phyloP scores from a whole-genome alignment of 2,888 invertebrate genomes.

The Papilio protenor region DNA sequence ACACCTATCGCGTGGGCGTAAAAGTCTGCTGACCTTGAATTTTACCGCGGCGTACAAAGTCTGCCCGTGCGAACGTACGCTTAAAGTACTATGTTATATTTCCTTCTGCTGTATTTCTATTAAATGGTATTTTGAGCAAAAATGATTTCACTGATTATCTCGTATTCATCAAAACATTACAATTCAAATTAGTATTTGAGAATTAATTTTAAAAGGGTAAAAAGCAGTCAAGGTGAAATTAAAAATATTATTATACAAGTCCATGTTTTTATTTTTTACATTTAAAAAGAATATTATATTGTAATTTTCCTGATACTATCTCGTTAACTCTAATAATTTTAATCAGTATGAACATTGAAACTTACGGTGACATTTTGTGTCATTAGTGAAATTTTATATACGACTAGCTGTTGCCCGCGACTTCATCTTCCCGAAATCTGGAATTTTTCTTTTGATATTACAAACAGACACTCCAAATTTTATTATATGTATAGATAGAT shows the following conservation, averaged over 20 bases:
- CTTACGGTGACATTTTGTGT: neutral
- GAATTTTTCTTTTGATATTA: too few species aligned
- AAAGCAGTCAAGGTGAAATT: neutral
- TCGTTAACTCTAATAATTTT: neutral
- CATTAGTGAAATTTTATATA: too few species aligned
- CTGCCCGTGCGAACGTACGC: too few species aligned
- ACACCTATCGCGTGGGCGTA: too few species aligned
- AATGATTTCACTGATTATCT: neutral
- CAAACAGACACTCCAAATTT: too few species aligned
- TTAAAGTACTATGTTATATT: too few species aligned
- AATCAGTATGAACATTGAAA: neutral
- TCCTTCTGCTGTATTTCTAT: neutral
- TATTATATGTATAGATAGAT: too few species aligned
- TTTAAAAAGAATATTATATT: neutral
- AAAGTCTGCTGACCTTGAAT: too few species aligned
- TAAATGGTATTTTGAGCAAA: neutral
- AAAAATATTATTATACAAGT: neutral
- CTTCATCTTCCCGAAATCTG: too few species aligned
- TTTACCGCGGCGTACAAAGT: too few species aligned
- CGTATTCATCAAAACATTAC: too few species aligned
- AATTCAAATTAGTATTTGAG: neutral
- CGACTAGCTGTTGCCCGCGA: too few species aligned
- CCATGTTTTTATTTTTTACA: neutral
- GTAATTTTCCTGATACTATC: conserved; percentile 2
- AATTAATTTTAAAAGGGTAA: neutral